Percentiles rank a stretch among this genome's conserved stretches.
These are phyloP conservation scores for Larimichthys crocea DNA, from an alignment of 2,113 vertebrate species.

Conservation along the genomic window DNA sequence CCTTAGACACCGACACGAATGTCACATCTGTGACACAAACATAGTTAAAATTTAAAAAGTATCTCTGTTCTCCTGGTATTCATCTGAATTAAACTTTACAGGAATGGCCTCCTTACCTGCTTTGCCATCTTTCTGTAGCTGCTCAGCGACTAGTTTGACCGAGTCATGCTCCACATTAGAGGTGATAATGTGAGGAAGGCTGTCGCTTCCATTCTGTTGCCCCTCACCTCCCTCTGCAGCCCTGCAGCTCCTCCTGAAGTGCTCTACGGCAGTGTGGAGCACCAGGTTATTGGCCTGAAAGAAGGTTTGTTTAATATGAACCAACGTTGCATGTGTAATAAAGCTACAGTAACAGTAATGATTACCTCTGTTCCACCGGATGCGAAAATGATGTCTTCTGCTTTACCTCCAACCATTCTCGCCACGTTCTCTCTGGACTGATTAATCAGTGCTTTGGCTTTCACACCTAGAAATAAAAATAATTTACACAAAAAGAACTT, in stretches of 20 bases:
- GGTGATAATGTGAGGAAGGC: slow-evolving; percentile 88
- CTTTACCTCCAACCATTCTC: slow-evolving; percentile 87
- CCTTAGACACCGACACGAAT: slow-evolving; percentile 89
- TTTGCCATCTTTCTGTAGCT: slow-evolving; percentile 78
- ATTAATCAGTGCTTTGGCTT: slow-evolving; percentile 88
- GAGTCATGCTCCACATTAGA: slow-evolving; percentile 95
- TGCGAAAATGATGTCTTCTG: slow-evolving; percentile 91
- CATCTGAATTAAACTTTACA: neutral
- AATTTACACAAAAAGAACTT: neutral
- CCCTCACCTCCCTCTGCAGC: slow-evolving; percentile 14
- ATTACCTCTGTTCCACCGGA: slow-evolving; percentile 96
- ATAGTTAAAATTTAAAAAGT: neutral
- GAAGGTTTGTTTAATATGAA: neutral
- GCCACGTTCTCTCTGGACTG: slow-evolving; percentile 88
- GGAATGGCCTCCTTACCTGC: slow-evolving; percentile 81
- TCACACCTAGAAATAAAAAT: slow-evolving; percentile 83
- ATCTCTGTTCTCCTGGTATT: neutral
- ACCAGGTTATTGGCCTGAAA: slow-evolving; percentile 94
- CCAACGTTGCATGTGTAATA: neutral
- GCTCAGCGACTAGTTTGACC: slow-evolving; percentile 85
- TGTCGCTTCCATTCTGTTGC: slow-evolving; percentile 8
- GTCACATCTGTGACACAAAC: slow-evolving; percentile 86
- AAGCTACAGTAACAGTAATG: accelerated
- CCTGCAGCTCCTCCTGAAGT: slow-evolving; percentile 78
- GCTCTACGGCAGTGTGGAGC: slow-evolving; percentile 86